A percentile compares a stretch with the other conserved stretches of the same genome.
Evolutionary conservation across 2,113 vertebrate genomes (phyloP).

Genomic region (Oreochromis niloticus): DNA sequence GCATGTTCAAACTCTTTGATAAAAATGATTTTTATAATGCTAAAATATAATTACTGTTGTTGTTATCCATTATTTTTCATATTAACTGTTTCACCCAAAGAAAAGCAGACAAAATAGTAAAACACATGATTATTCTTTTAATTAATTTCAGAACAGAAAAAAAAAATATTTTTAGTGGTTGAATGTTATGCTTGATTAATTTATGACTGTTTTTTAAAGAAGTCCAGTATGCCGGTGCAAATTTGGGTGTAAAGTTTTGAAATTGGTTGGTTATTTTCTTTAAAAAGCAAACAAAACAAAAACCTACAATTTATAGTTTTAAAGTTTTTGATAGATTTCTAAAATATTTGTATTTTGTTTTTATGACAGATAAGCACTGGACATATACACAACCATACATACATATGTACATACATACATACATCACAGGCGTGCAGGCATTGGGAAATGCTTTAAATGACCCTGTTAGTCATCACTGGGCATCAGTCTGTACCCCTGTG

Average conservation of each 20-base stretch:
- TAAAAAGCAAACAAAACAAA: neutral
- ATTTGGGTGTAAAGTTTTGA: neutral
- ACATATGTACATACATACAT: neutral
- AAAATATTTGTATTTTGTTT: neutral
- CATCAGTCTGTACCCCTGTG: slow-evolving; percentile 54
- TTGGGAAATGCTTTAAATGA: neutral
- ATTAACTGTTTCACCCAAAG: neutral
- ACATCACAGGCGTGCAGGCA: neutral
- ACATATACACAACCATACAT: neutral
- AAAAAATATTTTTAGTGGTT: neutral
- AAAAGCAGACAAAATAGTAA: neutral
- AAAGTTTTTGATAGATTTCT: neutral
- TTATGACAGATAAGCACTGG: neutral
- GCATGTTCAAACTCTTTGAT: neutral
- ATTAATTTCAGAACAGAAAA: neutral
- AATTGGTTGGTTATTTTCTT: neutral
- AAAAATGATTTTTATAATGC: neutral
- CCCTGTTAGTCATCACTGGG: slow-evolving; percentile 22
- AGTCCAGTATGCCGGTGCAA: neutral
- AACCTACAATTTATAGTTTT: neutral
- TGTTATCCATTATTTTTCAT: neutral
- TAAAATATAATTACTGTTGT: neutral
- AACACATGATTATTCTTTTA: neutral
- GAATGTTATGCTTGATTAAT: neutral
- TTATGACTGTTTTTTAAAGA: neutral